Conservation (phyloP, 1,140 invertebrate genomes). For the Riptortus pedestris region DNA sequence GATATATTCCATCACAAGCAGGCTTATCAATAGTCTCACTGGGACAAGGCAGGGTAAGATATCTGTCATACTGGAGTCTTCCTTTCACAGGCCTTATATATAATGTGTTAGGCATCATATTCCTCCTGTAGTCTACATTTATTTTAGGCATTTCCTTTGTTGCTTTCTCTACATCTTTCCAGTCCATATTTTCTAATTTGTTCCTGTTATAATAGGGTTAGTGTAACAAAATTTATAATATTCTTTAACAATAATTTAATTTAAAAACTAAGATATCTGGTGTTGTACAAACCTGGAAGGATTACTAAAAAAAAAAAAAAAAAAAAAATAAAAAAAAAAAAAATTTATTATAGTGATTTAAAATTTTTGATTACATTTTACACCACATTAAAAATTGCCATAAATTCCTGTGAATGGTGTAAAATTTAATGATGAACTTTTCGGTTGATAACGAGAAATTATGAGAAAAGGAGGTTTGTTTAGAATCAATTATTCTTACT, state of each 20-base stretch:
- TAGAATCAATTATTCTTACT: no score
- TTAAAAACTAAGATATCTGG: not conserved
- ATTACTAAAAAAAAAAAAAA: not conserved
- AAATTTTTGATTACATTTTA: not conserved
- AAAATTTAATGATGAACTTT: no score
- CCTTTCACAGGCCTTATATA: not conserved
- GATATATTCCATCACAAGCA: not conserved
- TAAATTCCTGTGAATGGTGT: no score
- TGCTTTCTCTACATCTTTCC: no score
- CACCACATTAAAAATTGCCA: no score
- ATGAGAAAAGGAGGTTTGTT: no score
- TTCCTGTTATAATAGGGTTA: not conserved
- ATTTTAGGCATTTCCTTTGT: not conserved
- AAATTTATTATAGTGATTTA: not conserved
- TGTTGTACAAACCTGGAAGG: not conserved
- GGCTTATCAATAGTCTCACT: not conserved
- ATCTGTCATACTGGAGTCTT: not conserved
- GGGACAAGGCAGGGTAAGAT: not conserved
- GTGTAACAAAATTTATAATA: not conserved
- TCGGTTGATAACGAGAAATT: no score
- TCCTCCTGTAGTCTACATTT: not conserved
- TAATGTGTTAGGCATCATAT: not conserved
- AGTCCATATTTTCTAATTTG: not conserved
- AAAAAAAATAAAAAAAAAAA: not conserved
- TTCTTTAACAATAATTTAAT: not conserved